These are phyloP conservation scores for Zoanthus sansibaricus DNA, from an alignment of 92 coral and sea anemone genomes.

Conservation along the genomic window DNA sequence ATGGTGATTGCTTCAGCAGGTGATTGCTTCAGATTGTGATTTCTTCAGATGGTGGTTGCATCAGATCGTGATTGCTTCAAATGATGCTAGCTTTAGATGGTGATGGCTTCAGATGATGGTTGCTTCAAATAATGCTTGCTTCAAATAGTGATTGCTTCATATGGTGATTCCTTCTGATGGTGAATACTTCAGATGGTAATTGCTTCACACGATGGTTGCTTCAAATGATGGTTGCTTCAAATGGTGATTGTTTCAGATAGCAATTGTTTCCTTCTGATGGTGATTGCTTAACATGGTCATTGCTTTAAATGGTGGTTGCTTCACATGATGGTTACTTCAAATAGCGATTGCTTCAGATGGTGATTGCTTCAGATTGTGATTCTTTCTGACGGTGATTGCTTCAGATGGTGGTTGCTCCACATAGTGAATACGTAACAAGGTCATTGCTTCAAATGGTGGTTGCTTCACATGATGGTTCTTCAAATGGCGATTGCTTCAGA, in stretches of 20 bases:
- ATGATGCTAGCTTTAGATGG: neutral
- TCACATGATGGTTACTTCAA: neutral
- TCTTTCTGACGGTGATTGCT: neutral
- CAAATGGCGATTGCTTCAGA: neutral
- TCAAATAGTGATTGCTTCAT: neutral
- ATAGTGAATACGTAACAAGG: neutral
- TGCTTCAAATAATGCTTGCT: slow-evolving; percentile 1
- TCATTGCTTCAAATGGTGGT: neutral
- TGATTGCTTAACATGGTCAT: neutral
- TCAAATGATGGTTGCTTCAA: neutral
- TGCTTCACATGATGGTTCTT: neutral
- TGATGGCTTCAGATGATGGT: neutral
- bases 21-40: neutral
- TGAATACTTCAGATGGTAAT: neutral
- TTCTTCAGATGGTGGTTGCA: neutral
- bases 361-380: neutral
- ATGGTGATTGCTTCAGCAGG: neutral
- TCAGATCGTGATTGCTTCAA: neutral
- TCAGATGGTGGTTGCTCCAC: neutral
- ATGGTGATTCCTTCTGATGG: neutral
- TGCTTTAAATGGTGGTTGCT: neutral
- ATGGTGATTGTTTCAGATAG: neutral
- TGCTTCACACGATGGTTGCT: neutral
- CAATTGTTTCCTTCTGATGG: neutral
- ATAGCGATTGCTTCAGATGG: neutral